phyloP scores from a whole-genome alignment of 2,888 invertebrate species.

The Linnaemya tessellans region DNA sequence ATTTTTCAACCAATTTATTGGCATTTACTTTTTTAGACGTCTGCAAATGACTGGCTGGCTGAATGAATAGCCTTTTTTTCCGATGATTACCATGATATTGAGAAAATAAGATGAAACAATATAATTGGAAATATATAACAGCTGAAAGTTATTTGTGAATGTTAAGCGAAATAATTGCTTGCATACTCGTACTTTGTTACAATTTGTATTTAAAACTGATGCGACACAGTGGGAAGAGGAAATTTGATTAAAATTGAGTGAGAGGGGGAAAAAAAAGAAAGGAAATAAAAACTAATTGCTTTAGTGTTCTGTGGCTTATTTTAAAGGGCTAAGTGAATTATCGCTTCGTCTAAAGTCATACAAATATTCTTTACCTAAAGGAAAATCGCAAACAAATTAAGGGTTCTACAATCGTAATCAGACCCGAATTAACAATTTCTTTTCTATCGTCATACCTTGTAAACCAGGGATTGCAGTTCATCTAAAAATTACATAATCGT shows the following conservation, averaged over 20 bases:
- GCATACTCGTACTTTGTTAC: constrained; percentile 52
- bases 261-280: background rate
- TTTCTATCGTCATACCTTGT: no score
- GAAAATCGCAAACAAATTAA: no score
- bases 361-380: no score
- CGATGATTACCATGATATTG: constrained; percentile 35
- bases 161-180: constrained; percentile 21
- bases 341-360: no score
- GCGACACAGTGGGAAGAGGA: constrained; percentile 37
- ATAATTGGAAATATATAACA: constrained; percentile 31
- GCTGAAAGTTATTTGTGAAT: constrained; percentile 48
- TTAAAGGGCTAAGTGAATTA: no score
- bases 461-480: no score
- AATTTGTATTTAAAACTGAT: background rate
- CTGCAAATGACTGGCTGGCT: constrained; percentile 27
- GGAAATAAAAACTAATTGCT: no score
- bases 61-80: background rate
- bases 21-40: constrained; percentile 39
- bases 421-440: no score
- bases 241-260: background rate
- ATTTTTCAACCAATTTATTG: constrained; percentile 47
- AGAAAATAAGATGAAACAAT: background rate
- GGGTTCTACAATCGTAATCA: no score
- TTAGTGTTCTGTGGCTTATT: no score
- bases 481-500: no score